Base-by-base conservation (phyloP, 2,113 vertebrate species). In the Hirundichthys speculiger region DNA sequence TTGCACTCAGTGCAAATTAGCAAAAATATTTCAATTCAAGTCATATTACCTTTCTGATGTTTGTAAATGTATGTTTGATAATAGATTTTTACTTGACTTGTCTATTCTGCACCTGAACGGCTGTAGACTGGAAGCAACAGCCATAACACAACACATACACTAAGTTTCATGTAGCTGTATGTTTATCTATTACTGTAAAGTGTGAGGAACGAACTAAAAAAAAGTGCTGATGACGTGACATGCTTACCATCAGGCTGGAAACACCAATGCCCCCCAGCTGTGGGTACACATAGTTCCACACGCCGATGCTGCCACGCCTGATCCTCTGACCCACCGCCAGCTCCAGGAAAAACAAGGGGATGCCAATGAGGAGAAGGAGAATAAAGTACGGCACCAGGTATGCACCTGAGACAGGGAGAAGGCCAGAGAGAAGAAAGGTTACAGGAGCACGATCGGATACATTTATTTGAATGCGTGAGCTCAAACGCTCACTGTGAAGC, bases 311-410 rank as follows among this genome's bases (percentile, higher is more conserved):
- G 75, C 97, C 97, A 0, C 97, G 91, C 14, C 97, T 92, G 86
- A 99, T 99, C 73, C 95, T 92, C 92, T 99, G 97, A 54, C 97
- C 97, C 87, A 96, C 96, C 0, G 97, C 97, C 93, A 99, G 83
- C 91, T 99, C 97, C 93, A 99, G 91, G 91, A 99, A 99, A 89
- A 99, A 99, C 48, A 99, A 91, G 0, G 97, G 97, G 73, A 99
- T 94, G 62, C 97, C 97, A 0, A 99, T 98, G 75, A 98, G 92
- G 85, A 99, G 46, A n/a, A 99, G 95, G 57, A 99, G 93, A 65
- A 99, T 95, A 60, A 94, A 91, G 87, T 99, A 99, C 0, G 97
- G 97, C 40, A 99, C 94, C 75, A 99, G 89, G 83, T 99, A 99
- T 27, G 97, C 97, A 77, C 97, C 97, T 99, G 88, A 69, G 46